Evolutionary conservation across 2,888 invertebrate species (phyloP).

Genomic region (Bimastos eiseni): DNA sequence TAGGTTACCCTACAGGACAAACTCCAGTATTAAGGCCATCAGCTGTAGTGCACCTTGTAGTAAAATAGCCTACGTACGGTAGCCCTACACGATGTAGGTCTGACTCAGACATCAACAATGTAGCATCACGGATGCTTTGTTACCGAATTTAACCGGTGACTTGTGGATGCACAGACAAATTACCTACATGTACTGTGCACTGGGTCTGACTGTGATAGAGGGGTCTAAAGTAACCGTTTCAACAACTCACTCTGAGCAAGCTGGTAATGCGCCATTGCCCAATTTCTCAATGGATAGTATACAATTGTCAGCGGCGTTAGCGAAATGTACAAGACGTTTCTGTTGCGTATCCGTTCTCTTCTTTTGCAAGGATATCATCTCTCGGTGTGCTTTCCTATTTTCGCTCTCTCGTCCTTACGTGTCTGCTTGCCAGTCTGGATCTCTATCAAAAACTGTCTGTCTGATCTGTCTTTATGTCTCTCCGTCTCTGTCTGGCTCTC

Average conservation of each 20-base stretch:
- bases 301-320: too few relatives aligned
- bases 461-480: too few relatives aligned
- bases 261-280: too few relatives aligned
- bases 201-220: neutral
- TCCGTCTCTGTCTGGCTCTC: neutral
- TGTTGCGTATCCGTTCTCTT: neutral
- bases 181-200: neutral
- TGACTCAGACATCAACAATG: neutral
- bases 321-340: neutral
- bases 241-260: neutral
- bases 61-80: neutral
- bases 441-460: neutral
- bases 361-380: neutral
- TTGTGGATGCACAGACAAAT: neutral
- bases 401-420: neutral
- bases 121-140: neutral
- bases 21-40: neutral
- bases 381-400: neutral
- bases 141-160: neutral
- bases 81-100: neutral
- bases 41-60: neutral
- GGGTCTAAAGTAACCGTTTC: neutral
- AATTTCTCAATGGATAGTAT: too few relatives aligned
- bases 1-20: neutral
- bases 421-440: neutral